A percentile compares a stretch with the other conserved stretches of the same genome.
These are phyloP conservation scores for Amphiprion ocellaris DNA, from an alignment of 2,113 vertebrate species.

Conservation along the genomic window DNA sequence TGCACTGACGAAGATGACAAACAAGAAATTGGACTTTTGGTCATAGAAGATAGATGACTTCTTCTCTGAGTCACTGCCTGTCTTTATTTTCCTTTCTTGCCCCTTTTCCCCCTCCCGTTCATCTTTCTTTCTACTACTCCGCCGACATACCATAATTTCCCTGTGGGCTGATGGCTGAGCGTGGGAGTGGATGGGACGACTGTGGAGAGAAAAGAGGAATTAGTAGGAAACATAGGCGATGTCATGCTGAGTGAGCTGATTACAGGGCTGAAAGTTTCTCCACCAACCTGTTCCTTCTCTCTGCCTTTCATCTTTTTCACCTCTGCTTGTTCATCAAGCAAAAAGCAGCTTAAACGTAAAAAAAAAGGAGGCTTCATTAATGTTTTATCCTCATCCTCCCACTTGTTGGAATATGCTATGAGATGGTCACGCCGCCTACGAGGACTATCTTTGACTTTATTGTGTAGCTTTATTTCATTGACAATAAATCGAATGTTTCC, in stretches of 20 bases:
- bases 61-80: background rate
- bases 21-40: slow-evolving; percentile 9
- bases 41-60: slow-evolving; percentile 29
- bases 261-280: background rate
- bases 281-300: background rate
- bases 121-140: slow-evolving; percentile 15
- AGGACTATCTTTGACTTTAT: too few species aligned
- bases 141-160: slow-evolving; percentile 57
- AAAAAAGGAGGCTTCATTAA: background rate
- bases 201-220: background rate
- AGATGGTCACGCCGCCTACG: too few species aligned
- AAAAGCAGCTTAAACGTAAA: background rate
- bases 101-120: background rate
- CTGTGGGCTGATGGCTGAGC: slow-evolving; percentile 32
- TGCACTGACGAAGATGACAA: slow-evolving; percentile 17
- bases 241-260: background rate
- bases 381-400: background rate
- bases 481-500: too few species aligned
- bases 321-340: background rate
- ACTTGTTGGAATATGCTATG: background rate
- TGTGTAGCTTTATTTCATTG: too few species aligned
- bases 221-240: background rate
- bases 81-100: slow-evolving; percentile 18
- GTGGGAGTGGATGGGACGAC: slow-evolving; percentile 16
- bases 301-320: background rate